Conservation (phyloP, 2,113 vertebrate genomes). For the Muntiacus muntjak region DNA sequence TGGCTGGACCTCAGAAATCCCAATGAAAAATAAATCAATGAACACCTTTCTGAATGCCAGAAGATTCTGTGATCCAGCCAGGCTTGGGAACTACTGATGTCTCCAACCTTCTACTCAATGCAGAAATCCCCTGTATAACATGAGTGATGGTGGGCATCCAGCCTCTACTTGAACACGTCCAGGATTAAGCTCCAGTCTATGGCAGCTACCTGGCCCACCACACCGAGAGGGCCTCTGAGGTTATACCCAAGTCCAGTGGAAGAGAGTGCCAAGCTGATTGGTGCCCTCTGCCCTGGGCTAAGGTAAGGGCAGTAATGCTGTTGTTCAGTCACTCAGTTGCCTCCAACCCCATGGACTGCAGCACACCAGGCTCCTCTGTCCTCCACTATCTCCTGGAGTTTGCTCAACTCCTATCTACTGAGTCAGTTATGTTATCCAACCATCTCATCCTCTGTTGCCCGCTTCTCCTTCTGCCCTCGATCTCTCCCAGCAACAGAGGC, state of each 20-base stretch:
- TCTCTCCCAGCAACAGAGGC: not conserved
- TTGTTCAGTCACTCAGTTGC: not conserved
- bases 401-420: not conserved
- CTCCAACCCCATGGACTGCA: not conserved
- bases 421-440: not conserved
- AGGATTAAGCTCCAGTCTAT: not conserved
- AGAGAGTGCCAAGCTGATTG: not conserved
- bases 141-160: not conserved
- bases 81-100: not conserved
- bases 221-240: not conserved
- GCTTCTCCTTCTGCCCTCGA: not conserved
- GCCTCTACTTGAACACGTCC: not conserved
- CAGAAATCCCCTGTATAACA: not conserved
- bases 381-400: not conserved
- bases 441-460: not conserved
- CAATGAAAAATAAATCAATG: not conserved
- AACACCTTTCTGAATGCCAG: not conserved
- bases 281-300: not conserved
- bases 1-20: not conserved
- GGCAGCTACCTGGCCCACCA: rapidly evolving
- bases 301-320: not conserved
- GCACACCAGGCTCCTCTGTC: not conserved
- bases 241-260: not conserved
- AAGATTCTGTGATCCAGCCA: not conserved
- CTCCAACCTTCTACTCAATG: not conserved